Percentiles rank a stretch among this genome's conserved stretches.
Conservation (phyloP, 1,140 invertebrate genomes). For the Leptinotarsa texana region DNA sequence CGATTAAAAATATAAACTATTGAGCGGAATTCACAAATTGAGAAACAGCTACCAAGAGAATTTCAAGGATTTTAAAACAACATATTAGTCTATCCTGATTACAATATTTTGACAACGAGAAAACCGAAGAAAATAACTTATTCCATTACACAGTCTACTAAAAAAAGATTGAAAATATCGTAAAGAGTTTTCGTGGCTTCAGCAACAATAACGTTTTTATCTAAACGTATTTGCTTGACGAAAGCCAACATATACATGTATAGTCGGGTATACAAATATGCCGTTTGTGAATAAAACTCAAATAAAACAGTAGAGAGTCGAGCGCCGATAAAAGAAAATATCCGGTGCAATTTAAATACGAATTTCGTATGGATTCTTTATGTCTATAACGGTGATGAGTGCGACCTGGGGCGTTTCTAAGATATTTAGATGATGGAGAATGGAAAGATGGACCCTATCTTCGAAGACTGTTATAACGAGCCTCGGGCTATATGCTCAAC, state of each 20-base stretch:
- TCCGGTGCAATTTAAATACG: slow-evolving; percentile 31
- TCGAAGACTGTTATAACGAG: background rate
- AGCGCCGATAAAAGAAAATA: slow-evolving; percentile 24
- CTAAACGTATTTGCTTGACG: slow-evolving; percentile 3
- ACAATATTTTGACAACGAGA: no score
- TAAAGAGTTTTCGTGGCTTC: background rate
- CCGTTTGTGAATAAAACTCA: slow-evolving; percentile 21
- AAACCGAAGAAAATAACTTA: no score
- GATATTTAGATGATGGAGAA: background rate
- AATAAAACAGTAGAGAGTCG: slow-evolving; percentile 11
- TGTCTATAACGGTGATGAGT: slow-evolving; percentile 1
- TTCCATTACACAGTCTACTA: no score
- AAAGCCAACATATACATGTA: background rate
- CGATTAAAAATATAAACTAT: no score
- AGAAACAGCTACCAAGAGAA: no score
- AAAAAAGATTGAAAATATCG: slow-evolving; percentile 16
- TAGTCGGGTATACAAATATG: slow-evolving; percentile 15
- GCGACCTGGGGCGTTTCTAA: slow-evolving; percentile 1
- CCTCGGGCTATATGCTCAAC: background rate
- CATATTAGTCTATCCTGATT: no score
- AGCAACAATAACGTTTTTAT: slow-evolving; percentile 9
- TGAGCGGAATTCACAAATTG: no score
- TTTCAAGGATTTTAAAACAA: no score
- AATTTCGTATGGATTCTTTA: slow-evolving; percentile 28
- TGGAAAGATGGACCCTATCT: background rate